phyloP scores from a whole-genome alignment of 2,888 invertebrate species.

The Galerucella calmariensis region DNA sequence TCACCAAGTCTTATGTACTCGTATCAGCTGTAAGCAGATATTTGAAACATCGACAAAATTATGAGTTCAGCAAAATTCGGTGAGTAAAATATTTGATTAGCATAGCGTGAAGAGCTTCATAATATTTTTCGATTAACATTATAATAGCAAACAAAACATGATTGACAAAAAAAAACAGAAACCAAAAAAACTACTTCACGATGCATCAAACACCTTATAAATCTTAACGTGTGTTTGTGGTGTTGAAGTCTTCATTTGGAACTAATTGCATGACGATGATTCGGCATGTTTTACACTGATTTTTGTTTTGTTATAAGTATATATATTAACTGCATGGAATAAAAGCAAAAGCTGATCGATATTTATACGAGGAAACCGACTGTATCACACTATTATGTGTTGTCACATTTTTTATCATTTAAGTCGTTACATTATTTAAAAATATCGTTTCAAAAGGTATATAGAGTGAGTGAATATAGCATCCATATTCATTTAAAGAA shows the following conservation, averaged over 20 bases:
- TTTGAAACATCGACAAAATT: not conserved
- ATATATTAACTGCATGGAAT: constrained; percentile 6
- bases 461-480: too few species aligned
- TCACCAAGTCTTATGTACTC: too few species aligned
- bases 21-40: not conserved
- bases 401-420: too few species aligned
- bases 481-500: too few species aligned
- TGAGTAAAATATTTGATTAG: not conserved
- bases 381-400: too few species aligned
- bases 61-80: not conserved
- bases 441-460: too few species aligned
- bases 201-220: constrained; percentile 7
- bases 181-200: constrained; percentile 1
- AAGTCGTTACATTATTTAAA: too few species aligned
- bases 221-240: constrained; percentile 18
- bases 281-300: constrained; percentile 6
- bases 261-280: constrained; percentile 24
- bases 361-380: not conserved
- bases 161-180: not conserved
- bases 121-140: constrained; percentile 4
- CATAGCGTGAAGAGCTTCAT: not conserved
- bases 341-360: constrained; percentile 4
- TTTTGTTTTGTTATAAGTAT: constrained; percentile 9
- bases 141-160: constrained; percentile 3
- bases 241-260: constrained; percentile 23